Evolutionary conservation across 2,113 vertebrate genomes (phyloP), one percentile per base, ranked within the genome.

Genomic region (Hucho hucho): DNA sequence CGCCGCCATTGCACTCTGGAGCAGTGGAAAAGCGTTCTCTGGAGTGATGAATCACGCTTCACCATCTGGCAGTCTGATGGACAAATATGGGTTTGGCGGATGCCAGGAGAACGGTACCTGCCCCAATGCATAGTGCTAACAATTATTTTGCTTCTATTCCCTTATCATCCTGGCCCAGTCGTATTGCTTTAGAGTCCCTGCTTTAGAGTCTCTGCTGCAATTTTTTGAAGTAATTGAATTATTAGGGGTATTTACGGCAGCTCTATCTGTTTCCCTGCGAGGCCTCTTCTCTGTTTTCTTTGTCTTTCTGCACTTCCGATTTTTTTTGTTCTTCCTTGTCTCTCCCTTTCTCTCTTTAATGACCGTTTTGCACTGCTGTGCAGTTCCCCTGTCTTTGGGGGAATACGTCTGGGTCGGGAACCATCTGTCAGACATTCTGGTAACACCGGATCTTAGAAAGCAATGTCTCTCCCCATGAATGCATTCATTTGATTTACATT

Each of bases 341-440:
- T 29, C 68, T 61, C 43, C 46, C 47, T 43, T 22, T 72, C 47
- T 71, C 18, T 28, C 46, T 74, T 73, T 79, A 81, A 79, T 83
- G 79, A 81, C 64, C 61, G 74, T 74, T 80, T 65, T 79, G 72
- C 66, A 53, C 37, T 71, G 69, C 77, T 84, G 61, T 49, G 29
- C 29, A 65, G 20, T 64, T 78, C 71, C 18, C 20, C 22, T 65
- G 72, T 69, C 83, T 79, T 56, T 58, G 32, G 74, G 77, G 79
- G 69, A 70, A 84, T 72, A 63, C 26, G 71, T 64, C 49, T 13
- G 67, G 75, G 73, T 69, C 20, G 58, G 37, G 29, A 73, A 25
- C 77, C 73, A 84, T 80, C 82, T 84, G 82, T 82, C 77, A 83
- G 58, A 74, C 70, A 70, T 61, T 73, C 73, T 67, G 74, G 74